Evolutionary conservation across 2,888 invertebrate genomes (phyloP).

Genomic region (Digitonthophagus gazella): DNA sequence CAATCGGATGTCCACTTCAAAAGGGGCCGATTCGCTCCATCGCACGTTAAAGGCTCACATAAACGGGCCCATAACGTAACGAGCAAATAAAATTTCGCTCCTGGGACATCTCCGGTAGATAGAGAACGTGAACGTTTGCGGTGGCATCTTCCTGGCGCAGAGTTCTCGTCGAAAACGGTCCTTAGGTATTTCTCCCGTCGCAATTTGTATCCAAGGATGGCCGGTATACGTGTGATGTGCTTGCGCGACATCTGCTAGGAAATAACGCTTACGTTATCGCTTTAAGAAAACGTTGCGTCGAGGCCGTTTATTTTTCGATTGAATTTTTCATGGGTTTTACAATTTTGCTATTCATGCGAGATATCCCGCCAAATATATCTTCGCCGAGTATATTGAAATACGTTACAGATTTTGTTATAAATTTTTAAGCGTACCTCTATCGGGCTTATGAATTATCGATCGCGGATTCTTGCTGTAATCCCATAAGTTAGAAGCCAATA

Average conservation of each 20-base stretch:
- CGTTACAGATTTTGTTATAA: not conserved
- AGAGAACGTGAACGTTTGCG: not conserved
- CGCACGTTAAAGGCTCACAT: slow-evolving; percentile 8
- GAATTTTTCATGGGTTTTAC: not conserved
- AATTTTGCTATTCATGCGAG: not conserved
- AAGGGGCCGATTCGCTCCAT: slow-evolving; percentile 14
- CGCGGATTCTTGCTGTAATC: not conserved
- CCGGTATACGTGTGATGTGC: not conserved
- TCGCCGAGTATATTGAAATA: not conserved
- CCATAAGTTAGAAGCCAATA: not conserved
- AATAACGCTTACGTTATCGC: not conserved
- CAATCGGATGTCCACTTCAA: slow-evolving; percentile 17
- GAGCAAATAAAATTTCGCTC: not conserved
- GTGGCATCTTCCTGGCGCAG: not conserved
- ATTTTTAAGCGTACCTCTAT: not conserved
- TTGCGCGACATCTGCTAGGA: not conserved
- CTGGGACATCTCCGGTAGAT: not conserved
- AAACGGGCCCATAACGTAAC: slow-evolving; percentile 1
- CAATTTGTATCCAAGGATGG: not conserved
- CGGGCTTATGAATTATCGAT: not conserved
- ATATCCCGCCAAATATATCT: not conserved
- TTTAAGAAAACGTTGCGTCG: not conserved
- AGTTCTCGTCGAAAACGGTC: not conserved
- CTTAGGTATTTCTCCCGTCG: not conserved
- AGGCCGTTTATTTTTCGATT: not conserved